A percentile compares a stretch with the other conserved stretches of the same genome.
Evolutionary conservation across 2,888 invertebrate species (phyloP).

Genomic region (Synanthedon andrenaeformis): DNA sequence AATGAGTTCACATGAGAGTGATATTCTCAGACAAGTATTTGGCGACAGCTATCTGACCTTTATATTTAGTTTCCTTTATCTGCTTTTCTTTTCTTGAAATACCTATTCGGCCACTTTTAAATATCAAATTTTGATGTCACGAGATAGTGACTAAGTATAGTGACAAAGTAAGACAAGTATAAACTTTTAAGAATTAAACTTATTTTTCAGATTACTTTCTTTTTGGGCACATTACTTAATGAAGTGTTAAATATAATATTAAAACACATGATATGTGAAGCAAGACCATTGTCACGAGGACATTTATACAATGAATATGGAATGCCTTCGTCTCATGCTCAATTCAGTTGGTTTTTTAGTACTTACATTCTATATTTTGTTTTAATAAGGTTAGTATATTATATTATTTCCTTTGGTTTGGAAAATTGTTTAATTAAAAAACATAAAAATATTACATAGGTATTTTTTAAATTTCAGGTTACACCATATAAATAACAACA

Average conservation of each 20-base stretch:
- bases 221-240: conserved; percentile 81
- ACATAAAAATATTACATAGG: background rate
- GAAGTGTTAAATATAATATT: conserved; percentile 83
- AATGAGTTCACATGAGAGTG: no score
- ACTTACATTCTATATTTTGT: conserved; percentile 87
- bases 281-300: conserved; percentile 78
- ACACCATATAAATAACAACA: conserved; percentile 85
- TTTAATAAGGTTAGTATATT: conserved; percentile 78
- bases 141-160: no score
- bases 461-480: conserved; percentile 66
- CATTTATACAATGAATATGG: conserved; percentile 82
- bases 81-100: no score
- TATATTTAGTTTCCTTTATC: no score
- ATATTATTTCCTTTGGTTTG: no score
- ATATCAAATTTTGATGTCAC: no score
- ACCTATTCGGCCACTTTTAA: no score
- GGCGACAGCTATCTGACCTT: no score
- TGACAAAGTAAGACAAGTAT: no score
- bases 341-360: conserved; percentile 93
- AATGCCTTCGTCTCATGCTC: conserved; percentile 93
- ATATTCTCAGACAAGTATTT: no score
- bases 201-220: conserved; percentile 83
- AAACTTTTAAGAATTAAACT: no score
- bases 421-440: background rate
- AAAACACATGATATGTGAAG: conserved; percentile 85